phyloP scores from a whole-genome alignment of 1,140 invertebrate species.

The Formica selysi region DNA sequence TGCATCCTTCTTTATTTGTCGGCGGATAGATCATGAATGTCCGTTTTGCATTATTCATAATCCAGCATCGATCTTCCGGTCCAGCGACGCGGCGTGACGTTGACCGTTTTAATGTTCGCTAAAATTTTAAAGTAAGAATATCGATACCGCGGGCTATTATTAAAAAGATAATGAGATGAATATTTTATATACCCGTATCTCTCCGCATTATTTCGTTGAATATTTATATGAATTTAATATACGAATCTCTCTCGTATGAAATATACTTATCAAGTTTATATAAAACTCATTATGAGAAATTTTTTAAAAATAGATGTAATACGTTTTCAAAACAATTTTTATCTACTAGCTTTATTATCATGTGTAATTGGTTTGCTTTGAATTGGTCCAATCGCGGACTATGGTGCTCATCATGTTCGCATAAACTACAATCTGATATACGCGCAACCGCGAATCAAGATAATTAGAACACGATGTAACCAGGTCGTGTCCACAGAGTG shows the following conservation, averaged over 20 bases:
- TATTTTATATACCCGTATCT: slow-evolving; percentile 32
- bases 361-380: slow-evolving; percentile 43
- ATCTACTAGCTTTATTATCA: neutral
- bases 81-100: slow-evolving; percentile 46
- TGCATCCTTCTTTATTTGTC: slow-evolving; percentile 58
- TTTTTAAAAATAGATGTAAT: neutral
- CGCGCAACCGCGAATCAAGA: slow-evolving; percentile 71
- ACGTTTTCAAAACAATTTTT: neutral
- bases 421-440: slow-evolving; percentile 73
- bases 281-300: neutral
- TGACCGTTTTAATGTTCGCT: slow-evolving; percentile 56
- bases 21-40: slow-evolving; percentile 62
- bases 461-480: slow-evolving; percentile 79
- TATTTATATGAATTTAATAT: slow-evolving; percentile 50
- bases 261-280: neutral
- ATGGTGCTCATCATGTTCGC: slow-evolving; percentile 43
- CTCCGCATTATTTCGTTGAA: slow-evolving; percentile 31
- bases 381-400: slow-evolving; percentile 52
- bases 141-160: slow-evolving; percentile 52
- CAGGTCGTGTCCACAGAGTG: slow-evolving; percentile 74
- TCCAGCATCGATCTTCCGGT: slow-evolving; percentile 56
- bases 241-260: neutral
- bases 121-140: slow-evolving; percentile 60
- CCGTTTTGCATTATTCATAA: slow-evolving; percentile 62
- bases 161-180: slow-evolving; percentile 62